Conservation (phyloP, 2,888 invertebrate species). For the Chrysina gloriosa region DNA sequence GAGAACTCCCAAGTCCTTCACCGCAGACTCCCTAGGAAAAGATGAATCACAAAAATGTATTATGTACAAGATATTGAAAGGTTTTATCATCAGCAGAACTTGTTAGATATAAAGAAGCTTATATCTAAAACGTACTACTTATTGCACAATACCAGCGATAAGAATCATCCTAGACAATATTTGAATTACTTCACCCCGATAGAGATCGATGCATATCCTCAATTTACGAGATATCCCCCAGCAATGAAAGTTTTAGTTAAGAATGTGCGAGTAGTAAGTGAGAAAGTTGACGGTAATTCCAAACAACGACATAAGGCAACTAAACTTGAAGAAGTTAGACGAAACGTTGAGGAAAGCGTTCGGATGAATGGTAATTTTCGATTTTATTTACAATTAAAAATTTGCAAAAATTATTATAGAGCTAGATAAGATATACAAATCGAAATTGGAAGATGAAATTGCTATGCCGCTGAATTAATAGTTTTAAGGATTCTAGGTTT, state of each 20-base stretch:
- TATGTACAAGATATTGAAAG: slow-evolving; percentile 73
- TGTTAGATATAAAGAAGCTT: slow-evolving; percentile 74
- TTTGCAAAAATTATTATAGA: slow-evolving; percentile 42
- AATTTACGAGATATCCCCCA: slow-evolving; percentile 80
- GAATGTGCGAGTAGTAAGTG: slow-evolving; percentile 45
- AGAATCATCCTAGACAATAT: slow-evolving; percentile 76
- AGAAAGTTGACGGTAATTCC: slow-evolving; percentile 44
- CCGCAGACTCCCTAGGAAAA: too few species aligned
- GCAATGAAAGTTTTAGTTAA: slow-evolving; percentile 64
- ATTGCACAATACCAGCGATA: slow-evolving; percentile 70
- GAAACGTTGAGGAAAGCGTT: slow-evolving; percentile 44
- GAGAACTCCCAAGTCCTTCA: too few species aligned
- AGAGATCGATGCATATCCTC: slow-evolving; percentile 76
- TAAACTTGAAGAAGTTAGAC: slow-evolving; percentile 37
- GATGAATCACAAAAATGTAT: slow-evolving; percentile 70
- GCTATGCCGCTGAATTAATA: too few species aligned
- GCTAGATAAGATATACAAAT: slow-evolving; percentile 54
- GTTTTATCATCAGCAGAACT: slow-evolving; percentile 81
- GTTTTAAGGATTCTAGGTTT: too few species aligned
- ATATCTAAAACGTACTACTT: slow-evolving; percentile 70
- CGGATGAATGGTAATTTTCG: slow-evolving; percentile 44
- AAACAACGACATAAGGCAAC: slow-evolving; percentile 31
- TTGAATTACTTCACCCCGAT: slow-evolving; percentile 72
- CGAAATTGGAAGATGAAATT: slow-evolving; percentile 49
- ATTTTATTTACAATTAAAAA: not conserved